Evolutionary conservation across 1,140 invertebrate genomes (phyloP), one percentile per base, ranked within the genome.

Genomic region (Akabosia matsudoensis): DNA sequence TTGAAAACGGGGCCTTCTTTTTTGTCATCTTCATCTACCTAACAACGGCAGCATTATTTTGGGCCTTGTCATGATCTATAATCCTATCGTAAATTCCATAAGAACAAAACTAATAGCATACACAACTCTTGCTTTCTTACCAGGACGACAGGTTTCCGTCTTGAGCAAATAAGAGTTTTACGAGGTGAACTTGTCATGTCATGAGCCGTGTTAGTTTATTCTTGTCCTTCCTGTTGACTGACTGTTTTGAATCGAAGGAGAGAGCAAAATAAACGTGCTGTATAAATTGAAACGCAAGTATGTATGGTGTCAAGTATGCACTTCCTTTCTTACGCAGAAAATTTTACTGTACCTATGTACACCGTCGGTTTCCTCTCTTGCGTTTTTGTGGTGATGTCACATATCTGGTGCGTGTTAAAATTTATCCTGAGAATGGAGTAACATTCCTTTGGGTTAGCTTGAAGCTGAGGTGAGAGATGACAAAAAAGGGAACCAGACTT

Each of bases 181-280:
- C 31, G 28, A 67, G 61, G 61, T 67, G 61, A 67, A 22, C 61
- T 67, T 31, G 61, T 67, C 61, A 31, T 61, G 54, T 61, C 54
- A 61, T 24, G 14, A 61, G 24, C 18, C 37, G 24, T 61, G 54
- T 24, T 14, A 61, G 54, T 61, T 24, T 61, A 61, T 61, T 51
- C n/a, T 7, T 61, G 14, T 14, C 54, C 18, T 45, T 45, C 37
- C 18, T 45, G 37, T 45, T 18, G 37, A 45, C 37, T 45, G 7
- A 45, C 37, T 45, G 37, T n/a, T n/a, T n/a, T 45, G 37, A 45
- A 18, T 10, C 7, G 18, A 18, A 18, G 37, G 37, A 45, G 37
- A 45, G 37, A 45, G 37, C 37, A 18, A 45, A 45, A 18, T 45
- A 45, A 7, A 45, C 37, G 18, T 18, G 18, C 37, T 45, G 18